Base-by-base conservation (phyloP, 2,113 vertebrate genomes). In the Callocephalon fimbriatum region DNA sequence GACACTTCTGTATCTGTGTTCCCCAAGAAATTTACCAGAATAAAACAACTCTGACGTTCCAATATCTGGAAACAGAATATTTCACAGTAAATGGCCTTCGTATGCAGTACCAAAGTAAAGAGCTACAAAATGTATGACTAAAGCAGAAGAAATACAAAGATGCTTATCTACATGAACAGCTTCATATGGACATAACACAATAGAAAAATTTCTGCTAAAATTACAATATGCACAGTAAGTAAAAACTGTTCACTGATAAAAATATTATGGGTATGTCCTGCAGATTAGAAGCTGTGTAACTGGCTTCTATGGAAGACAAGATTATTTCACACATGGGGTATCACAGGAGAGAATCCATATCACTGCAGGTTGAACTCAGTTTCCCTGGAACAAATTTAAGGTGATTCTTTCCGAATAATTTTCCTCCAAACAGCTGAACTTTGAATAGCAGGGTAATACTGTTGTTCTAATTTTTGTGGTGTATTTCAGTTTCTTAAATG, bases 201-300 rank as follows among this genome's bases (percentile, higher is more conserved):
- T 6, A 44, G 31, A 44, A 65, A 54, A 9, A 35, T n/a, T 76
- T 86, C 4, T 47, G 21, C 12, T 21, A 79, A 56, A 96, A 42
- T 29, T 47, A 50, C 1, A 1, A 31, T 25, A 66, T 8, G 13
- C 25, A 82, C 3, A 75, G 12, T 13, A 78, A 31, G 9, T 37
- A 73, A 72, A 20, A 68, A 72, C 15, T 72, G 14, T 31, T 62
- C n/a, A 32, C 15, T 44, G 7, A 42, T 25, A 71, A 79, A 56
- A 62, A 31, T 15, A 73, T 1, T 66, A 58, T 0, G 1, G 27
- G 0, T 3, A 75, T 79, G 10, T 63, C 13, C 37, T 53, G 9
- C 12, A 66, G 42, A 79, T 86, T n/a, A 76, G 27, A 83, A 90
- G 48, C 1, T 3, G 38, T 9, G 10, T 53, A 80, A 75, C 17